Base-by-base conservation (phyloP, 1,140 invertebrate species). In the Drosophila seguyi region DNA sequence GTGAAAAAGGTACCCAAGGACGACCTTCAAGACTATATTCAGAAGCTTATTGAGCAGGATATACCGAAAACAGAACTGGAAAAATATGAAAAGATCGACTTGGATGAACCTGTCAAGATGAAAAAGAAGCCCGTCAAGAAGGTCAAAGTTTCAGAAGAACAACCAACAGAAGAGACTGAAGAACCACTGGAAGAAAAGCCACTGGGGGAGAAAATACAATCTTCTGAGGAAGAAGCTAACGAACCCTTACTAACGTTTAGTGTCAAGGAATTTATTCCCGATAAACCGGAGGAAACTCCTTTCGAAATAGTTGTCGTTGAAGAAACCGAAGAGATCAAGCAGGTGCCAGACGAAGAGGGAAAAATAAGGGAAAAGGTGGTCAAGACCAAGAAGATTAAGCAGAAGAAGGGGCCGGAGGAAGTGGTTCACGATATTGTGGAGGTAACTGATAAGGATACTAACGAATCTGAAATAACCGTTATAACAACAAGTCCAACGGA, bases 61-160 rank as follows among this genome's bases (percentile, higher is more conserved):
- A 90, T 93, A 65, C 86, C 84, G 4, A 92, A 91, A 71, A 90
- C 93, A 4, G 91, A 93, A 65, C 69, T 92, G 39, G 90, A 92
- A 81, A 87, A 92, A 58, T 93, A 93, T 53, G 93, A 93, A 83
- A 92, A 92, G 72, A 78, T 92, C 14, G 91, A 88, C 53, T 62
- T 92, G 22, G 82, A 92, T 44, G 74, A 87, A 60, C 75, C 88
- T 47, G 42, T 92, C 0, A 92, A 91, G 74, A 78, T 92, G 41
- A 92, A 92, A 47, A 93, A 93, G 79, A 92, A 90, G 36, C 92
- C 91, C 8, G 57, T 53, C 0, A 82, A 86, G 31, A 91, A 87
- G 44, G 69, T 92, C 45, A 79, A 79, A 27, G 67, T 81, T 16
- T 73, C 41, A 16, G 82, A 87, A 42, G 90, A 93, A 42, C 45